Evolutionary conservation across 2,888 invertebrate species (phyloP), one percentile per base, ranked within the genome.

Genomic region (Ormyrus thymus): DNA sequence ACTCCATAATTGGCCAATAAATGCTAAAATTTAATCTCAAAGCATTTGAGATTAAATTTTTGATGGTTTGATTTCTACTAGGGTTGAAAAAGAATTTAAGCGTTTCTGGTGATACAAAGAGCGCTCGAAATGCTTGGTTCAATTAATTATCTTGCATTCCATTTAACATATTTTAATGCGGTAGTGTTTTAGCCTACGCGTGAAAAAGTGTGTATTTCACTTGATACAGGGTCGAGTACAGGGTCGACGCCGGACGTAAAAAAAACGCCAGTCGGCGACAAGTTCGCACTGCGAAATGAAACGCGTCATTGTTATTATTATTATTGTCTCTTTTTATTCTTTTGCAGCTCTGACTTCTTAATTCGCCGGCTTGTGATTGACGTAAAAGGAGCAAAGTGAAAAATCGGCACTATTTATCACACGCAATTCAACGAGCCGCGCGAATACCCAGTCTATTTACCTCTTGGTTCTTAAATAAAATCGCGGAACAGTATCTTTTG

Each of bases 211-310:
- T 48, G 61, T 53, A 66, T 58, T 66, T 45, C 53, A 68, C 55
- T 61, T 46, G 55, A 59, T 29, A 62, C 72, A 48, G 53, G 66
- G 66, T 77, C 66, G 66, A 8, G 50, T 53, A 71, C 71, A 72
- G 56, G 65, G 51, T 56, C 77, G 58, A 58, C 7, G 15, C 0
- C 13, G 6, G 10, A 48, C 59, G n/a, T n/a, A 77, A 72, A 76
- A 69, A 69, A 29, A 29, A 29, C 29, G 11, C 62, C 62, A 6
- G 43, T 9, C 6, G 55, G 45, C 43, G 50, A 65, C 46, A 55
- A 56, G 55, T 55, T 69, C 6, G 29, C 13, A 68, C 53, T 29
- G 58, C 70, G 64, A 77, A 66, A 66, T 72, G 61, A 72, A 72
- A 29, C 29, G 29, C 72, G 66, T 50, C 64, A 70, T 76, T 70